Evolutionary conservation across 2,797 vertebrate species (phyloP).

Genomic region (Periparus ater): DNA sequence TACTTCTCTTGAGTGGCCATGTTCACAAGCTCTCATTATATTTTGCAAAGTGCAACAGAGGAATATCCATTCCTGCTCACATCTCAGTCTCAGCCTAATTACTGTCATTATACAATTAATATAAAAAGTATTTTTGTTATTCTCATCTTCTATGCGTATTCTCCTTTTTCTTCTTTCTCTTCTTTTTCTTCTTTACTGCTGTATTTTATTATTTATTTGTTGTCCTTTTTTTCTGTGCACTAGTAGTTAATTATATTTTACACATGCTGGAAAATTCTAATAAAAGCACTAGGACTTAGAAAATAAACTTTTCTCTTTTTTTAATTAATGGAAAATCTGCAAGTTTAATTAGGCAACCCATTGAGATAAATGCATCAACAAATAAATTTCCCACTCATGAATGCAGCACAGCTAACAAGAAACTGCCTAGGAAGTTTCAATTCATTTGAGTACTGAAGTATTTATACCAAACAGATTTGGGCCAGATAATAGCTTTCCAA

Average conservation of each 20-base stretch:
- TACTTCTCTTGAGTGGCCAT: background rate
- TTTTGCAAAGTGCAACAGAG: background rate
- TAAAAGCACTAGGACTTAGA: conserved; percentile 37
- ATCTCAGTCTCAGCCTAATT: background rate
- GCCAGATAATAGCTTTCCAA: conserved; percentile 17
- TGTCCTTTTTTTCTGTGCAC: background rate
- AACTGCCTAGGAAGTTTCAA: conserved; percentile 22
- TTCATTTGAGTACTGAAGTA: conserved; percentile 8
- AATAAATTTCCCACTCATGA: conserved; percentile 38
- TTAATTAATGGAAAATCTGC: conserved; percentile 60
- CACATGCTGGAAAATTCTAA: conserved; percentile 54
- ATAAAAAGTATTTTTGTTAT: background rate
- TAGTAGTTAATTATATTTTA: conserved; percentile 36
- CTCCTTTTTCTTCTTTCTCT: background rate
- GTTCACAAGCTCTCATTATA: background rate
- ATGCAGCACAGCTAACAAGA: conserved; percentile 23
- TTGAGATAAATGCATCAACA: conserved; percentile 60
- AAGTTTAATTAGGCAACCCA: conserved; percentile 59
- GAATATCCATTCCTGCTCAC: background rate
- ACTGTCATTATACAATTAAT: background rate
- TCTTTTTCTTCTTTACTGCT: background rate
- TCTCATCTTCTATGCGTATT: background rate
- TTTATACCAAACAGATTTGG: background rate
- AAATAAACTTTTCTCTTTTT: conserved; percentile 12
- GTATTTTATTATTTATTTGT: background rate